Evolutionary conservation across 2,888 invertebrate genomes (phyloP).

Genomic region (Drosophila suboccidentalis): DNA sequence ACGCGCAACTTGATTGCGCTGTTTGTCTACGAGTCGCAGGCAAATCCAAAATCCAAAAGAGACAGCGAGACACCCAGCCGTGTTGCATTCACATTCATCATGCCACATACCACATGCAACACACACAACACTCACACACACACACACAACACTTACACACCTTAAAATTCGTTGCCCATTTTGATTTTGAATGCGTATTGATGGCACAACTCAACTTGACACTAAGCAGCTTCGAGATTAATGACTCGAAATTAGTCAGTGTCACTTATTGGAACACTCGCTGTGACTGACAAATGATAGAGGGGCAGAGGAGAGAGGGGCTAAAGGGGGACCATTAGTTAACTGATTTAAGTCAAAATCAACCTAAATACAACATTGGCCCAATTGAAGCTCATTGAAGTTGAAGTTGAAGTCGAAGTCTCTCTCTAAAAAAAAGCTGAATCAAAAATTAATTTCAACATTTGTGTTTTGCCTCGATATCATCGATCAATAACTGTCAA

Average conservation of each 20-base stretch:
- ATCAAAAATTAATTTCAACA: conserved; percentile 73
- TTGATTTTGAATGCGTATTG: conserved; percentile 68
- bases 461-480: conserved; percentile 66
- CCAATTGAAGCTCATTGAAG: conserved; percentile 60
- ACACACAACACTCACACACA: conserved; percentile 34
- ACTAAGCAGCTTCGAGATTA: conserved; percentile 77
- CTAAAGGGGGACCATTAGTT: background rate
- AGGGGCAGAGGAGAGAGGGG: background rate
- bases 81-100: conserved; percentile 53
- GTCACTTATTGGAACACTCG: conserved; percentile 70
- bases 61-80: conserved; percentile 15
- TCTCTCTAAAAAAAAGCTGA: conserved; percentile 8
- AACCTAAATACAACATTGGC: conserved; percentile 60
- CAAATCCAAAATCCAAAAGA: conserved; percentile 33
- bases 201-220: conserved; percentile 63
- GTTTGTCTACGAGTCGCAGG: conserved; percentile 53
- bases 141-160: background rate
- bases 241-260: conserved; percentile 76
- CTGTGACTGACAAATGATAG: conserved; percentile 31
- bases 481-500: conserved; percentile 82
- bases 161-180: conserved; percentile 37
- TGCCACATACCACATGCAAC: conserved; percentile 14
- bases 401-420: background rate
- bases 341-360: conserved; percentile 57
- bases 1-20: conserved; percentile 63